A percentile compares a stretch with the other conserved stretches of the same genome.
These are phyloP conservation scores for Alectoris magna DNA, from an alignment of 2,797 vertebrate species.

Conservation along the genomic window DNA sequence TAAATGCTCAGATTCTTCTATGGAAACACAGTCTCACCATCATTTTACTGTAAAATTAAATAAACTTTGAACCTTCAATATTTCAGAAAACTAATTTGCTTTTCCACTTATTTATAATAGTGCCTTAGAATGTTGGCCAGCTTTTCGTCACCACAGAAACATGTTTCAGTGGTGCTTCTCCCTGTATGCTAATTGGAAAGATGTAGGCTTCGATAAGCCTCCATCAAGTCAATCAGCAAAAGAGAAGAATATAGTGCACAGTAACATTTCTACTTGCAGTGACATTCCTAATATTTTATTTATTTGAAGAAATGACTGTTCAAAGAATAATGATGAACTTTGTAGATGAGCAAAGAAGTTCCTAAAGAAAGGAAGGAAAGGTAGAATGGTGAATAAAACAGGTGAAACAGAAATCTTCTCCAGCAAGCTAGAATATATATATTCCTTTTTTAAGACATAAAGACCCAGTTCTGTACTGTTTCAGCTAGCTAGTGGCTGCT, in stretches of 20 bases:
- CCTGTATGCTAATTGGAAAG: background rate
- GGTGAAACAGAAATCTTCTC: background rate
- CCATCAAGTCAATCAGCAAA: background rate
- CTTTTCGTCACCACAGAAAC: slow-evolving; percentile 6
- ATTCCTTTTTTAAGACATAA: background rate
- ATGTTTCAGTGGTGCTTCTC: background rate
- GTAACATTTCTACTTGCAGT: background rate
- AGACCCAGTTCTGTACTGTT: background rate
- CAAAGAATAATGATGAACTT: background rate
- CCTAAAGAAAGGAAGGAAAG: background rate
- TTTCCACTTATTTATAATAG: slow-evolving; percentile 21
- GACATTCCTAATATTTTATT: background rate
- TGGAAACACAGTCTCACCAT: background rate
- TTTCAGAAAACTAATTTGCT: slow-evolving; percentile 17
- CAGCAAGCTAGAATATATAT: background rate
- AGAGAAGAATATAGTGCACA: background rate
- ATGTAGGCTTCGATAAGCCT: background rate
- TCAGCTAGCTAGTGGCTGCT: background rate
- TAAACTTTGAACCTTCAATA: background rate
- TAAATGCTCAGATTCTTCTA: slow-evolving; percentile 15
- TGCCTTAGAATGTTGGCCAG: background rate
- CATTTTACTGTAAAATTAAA: slow-evolving; percentile 31
- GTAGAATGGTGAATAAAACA: background rate
- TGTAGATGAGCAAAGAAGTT: background rate
- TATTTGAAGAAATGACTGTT: background rate